phyloP scores from a whole-genome alignment of 2,113 vertebrate genomes.

The Podilymbus podiceps region DNA sequence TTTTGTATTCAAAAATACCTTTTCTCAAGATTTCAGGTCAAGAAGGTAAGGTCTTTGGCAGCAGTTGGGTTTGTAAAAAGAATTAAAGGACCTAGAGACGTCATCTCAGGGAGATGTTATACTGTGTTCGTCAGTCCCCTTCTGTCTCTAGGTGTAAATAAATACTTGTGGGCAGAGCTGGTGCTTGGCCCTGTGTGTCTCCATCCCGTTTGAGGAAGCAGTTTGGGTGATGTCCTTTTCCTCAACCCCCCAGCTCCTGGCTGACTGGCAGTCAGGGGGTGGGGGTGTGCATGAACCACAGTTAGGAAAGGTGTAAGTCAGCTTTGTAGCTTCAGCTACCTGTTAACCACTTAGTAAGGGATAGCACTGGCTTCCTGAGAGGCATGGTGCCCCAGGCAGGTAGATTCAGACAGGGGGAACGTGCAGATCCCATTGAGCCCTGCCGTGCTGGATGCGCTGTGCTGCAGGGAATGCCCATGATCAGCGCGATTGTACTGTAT shows the following conservation, averaged over 20 bases:
- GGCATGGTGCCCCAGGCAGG: neutral
- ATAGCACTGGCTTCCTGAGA: neutral
- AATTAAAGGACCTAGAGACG: neutral
- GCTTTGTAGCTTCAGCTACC: neutral
- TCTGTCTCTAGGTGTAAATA: neutral
- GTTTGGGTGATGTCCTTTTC: neutral
- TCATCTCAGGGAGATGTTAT: neutral
- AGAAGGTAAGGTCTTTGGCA: neutral
- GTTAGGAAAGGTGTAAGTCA: neutral
- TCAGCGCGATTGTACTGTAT: neutral
- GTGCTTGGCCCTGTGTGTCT: neutral
- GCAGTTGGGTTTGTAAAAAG: neutral
- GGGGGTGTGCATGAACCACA: rapidly evolving
- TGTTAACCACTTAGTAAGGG: neutral
- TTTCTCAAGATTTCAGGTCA: neutral
- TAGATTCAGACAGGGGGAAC: neutral
- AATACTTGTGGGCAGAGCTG: neutral
- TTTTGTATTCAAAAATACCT: neutral
- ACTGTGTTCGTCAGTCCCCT: neutral
- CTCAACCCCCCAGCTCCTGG: neutral
- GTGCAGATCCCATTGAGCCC: neutral
- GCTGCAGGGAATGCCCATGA: neutral
- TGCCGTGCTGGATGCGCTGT: neutral
- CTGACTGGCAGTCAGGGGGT: neutral
- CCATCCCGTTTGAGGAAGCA: neutral